Evolutionary conservation across 2,113 vertebrate genomes (phyloP).

Genomic region (Pholis gunnellus): DNA sequence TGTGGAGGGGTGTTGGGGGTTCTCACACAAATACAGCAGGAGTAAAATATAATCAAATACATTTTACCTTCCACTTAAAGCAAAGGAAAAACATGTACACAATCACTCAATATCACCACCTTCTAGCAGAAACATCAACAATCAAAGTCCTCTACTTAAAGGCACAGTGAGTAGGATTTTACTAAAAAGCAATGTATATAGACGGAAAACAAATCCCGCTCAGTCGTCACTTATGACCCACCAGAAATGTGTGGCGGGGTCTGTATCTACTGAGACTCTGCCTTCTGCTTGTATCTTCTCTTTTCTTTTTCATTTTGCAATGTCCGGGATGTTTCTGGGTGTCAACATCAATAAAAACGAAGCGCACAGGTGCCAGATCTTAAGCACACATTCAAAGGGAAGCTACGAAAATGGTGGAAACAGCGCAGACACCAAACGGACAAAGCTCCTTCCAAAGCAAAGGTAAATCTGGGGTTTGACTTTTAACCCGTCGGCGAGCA

Average conservation of each 20-base stretch:
- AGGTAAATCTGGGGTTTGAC: not conserved
- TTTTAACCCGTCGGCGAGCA: too few relatives aligned
- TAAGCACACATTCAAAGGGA: not conserved
- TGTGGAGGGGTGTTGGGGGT: conserved; percentile 17
- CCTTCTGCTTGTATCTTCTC: not conserved
- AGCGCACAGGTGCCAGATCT: not conserved
- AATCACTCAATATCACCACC: not conserved
- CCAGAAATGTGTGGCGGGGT: not conserved
- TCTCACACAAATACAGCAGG: conserved; percentile 43
- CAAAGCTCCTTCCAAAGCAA: not conserved
- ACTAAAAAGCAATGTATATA: not conserved
- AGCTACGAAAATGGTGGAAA: not conserved
- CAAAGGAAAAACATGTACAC: conserved; percentile 15
- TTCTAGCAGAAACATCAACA: not conserved
- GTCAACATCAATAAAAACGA: not conserved
- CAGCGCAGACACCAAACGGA: not conserved
- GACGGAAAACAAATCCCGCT: not conserved
- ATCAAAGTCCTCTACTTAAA: not conserved
- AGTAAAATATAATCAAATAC: conserved; percentile 10
- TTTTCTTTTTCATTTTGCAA: not conserved
- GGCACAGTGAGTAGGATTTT: not conserved
- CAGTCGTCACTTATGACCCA: not conserved
- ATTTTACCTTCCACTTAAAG: not conserved
- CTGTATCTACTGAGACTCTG: not conserved
- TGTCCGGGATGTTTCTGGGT: not conserved